Evolutionary conservation across 2,113 vertebrate genomes (phyloP).

Genomic region (Brachyistius frenatus): DNA sequence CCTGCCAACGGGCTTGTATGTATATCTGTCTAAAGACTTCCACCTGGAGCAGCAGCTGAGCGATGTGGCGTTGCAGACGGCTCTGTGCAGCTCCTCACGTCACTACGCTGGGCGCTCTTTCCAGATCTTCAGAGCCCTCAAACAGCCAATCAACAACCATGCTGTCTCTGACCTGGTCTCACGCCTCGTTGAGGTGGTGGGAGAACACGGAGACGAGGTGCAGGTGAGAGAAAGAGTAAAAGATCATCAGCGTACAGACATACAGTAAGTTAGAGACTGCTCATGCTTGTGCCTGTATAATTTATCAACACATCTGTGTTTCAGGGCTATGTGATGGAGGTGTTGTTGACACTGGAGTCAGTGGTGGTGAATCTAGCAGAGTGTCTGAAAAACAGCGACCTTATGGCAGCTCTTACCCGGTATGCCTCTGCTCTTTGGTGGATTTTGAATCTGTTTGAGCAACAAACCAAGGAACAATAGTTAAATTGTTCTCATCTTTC

Average conservation of each 20-base stretch:
- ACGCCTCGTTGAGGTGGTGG: slow-evolving; percentile 96
- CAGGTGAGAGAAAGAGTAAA: slow-evolving; percentile 85
- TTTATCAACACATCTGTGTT: slow-evolving; percentile 14
- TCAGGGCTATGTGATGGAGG: slow-evolving; percentile 98
- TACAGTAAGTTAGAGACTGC: background rate
- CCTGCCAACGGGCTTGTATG: background rate
- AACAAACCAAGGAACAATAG: too few species aligned
- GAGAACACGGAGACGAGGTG: slow-evolving; percentile 97
- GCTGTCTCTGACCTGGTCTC: slow-evolving; percentile 95
- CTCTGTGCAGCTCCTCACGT: slow-evolving; percentile 95
- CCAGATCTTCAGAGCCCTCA: slow-evolving; percentile 96
- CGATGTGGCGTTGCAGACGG: slow-evolving; percentile 95
- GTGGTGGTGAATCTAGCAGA: slow-evolving; percentile 97
- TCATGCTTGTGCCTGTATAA: background rate
- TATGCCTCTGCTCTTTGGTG: slow-evolving; percentile 56
- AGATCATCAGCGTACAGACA: too few species aligned
- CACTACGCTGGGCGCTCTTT: slow-evolving; percentile 98
- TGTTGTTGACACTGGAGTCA: slow-evolving; percentile 94
- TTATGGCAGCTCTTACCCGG: slow-evolving; percentile 94
- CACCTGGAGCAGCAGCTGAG: slow-evolving; percentile 97
- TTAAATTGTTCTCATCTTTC: too few species aligned
- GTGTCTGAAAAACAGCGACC: slow-evolving; percentile 96
- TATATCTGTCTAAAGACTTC: slow-evolving; percentile 86
- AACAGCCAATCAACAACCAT: slow-evolving; percentile 95
- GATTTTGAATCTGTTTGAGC: background rate